A percentile compares a stretch with the other conserved stretches of the same genome.
These are phyloP conservation scores for Casuarius casuarius DNA, from an alignment of 2,113 vertebrate species.

Conservation along the genomic window DNA sequence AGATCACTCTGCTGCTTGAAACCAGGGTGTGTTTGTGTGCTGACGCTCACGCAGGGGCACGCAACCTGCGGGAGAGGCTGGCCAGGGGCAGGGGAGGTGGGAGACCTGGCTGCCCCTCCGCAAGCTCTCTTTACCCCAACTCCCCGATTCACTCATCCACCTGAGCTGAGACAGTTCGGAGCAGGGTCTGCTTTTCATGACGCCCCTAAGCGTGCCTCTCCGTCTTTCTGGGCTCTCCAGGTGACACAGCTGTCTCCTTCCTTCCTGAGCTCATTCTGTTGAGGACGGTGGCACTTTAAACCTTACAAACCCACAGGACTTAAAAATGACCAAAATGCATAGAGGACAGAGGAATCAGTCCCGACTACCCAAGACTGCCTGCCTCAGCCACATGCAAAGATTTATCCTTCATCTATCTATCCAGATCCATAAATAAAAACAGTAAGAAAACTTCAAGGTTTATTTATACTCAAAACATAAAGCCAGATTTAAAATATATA, in stretches of 20 bases:
- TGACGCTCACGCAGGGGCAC: fast-evolving
- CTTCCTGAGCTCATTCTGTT: not conserved
- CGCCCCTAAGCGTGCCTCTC: too few relatives aligned
- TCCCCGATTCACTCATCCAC: not conserved
- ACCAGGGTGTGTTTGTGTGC: fast-evolving
- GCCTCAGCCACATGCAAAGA: not conserved
- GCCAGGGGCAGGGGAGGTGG: not conserved
- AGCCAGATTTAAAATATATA: not conserved
- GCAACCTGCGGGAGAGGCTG: not conserved
- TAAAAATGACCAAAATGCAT: not conserved
- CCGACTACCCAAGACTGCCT: not conserved
- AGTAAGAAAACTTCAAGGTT: not conserved
- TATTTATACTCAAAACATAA: not conserved
- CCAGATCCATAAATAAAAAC: not conserved
- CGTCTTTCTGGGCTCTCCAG: not conserved
- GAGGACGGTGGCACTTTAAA: not conserved
- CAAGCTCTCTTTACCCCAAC: not conserved
- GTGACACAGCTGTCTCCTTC: not conserved
- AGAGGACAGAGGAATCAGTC: not conserved
- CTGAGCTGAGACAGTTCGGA: not conserved
- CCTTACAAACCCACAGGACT: not conserved
- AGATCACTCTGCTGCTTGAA: not conserved
- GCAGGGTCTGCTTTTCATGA: not conserved
- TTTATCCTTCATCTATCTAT: not conserved
- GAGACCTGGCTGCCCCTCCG: not conserved